Conservation (phyloP, 2,113 vertebrate species). For the Orientallactaga bullata region DNA sequence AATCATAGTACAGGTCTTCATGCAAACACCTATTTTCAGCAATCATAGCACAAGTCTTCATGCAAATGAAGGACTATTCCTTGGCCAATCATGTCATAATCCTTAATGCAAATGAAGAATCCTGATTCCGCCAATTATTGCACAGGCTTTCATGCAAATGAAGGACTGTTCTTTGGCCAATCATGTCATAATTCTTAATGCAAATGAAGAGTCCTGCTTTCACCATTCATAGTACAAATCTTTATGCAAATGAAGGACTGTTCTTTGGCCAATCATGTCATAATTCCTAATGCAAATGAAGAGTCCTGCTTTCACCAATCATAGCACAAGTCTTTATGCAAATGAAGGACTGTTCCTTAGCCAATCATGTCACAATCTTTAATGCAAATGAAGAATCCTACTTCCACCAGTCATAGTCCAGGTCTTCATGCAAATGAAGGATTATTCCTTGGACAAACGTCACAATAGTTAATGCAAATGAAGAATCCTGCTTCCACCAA, state of each 20-base stretch:
- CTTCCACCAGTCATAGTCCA: background rate
- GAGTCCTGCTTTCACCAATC: background rate
- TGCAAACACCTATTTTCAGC: too few relatives aligned
- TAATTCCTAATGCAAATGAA: background rate
- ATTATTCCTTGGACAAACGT: too few relatives aligned
- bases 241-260: background rate
- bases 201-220: background rate
- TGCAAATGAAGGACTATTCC: too few relatives aligned
- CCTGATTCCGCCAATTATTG: too few relatives aligned
- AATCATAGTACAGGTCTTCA: background rate
- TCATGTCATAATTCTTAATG: background rate
- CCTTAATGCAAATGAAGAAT: too few relatives aligned
- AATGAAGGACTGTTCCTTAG: background rate
- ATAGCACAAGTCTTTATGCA: background rate
- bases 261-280: too few relatives aligned
- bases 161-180: background rate
- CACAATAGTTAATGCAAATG: too few relatives aligned
- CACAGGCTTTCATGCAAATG: background rate
- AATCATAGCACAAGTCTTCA: too few relatives aligned
- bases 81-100: too few relatives aligned
- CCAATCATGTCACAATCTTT: background rate
- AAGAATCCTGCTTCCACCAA: background rate
- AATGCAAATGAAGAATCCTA: too few relatives aligned
- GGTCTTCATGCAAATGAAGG: background rate
- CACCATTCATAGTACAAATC: background rate